Conservation (phyloP, 1,140 invertebrate species). For the Eumaeus atala region DNA sequence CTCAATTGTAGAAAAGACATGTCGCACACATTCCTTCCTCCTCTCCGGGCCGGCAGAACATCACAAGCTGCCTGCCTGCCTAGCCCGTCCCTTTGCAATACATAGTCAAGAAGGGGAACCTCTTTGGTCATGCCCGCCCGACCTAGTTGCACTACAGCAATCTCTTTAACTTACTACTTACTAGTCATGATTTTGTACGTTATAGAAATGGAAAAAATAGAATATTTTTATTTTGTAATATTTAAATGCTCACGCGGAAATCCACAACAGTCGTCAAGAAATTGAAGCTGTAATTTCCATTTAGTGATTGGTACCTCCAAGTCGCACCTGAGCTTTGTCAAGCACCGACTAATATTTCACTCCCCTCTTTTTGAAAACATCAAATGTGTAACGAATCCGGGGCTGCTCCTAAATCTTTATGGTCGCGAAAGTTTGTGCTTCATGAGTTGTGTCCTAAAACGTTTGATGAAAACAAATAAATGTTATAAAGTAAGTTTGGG, state of each 20-base stretch:
- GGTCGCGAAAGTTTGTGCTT: conserved; percentile 25
- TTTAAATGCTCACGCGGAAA: not conserved
- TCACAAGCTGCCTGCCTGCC: too few species aligned
- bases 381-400: conserved; percentile 55
- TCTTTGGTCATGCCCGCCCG: too few species aligned
- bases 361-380: conserved; percentile 46
- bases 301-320: conserved; percentile 52
- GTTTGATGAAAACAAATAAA: too few species aligned
- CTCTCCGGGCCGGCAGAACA: too few species aligned
- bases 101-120: too few species aligned
- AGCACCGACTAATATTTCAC: conserved; percentile 33
- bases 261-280: conserved; percentile 20
- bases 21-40: too few species aligned
- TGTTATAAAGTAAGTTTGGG: too few species aligned
- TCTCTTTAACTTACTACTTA: too few species aligned
- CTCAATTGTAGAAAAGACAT: too few species aligned
- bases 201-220: not conserved
- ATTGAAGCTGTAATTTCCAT: conserved; percentile 51
- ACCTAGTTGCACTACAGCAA: too few species aligned
- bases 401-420: conserved; percentile 27
- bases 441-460: conserved; percentile 12
- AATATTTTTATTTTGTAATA: not conserved
- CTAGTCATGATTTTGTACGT: too few species aligned
- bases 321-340: conserved; percentile 55
- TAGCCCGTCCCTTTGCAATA: too few species aligned